Evolutionary conservation across 53 echinoderm and acorn worm species (phyloP), one percentile per base, ranked within the genome.

Genomic region (Holothuria scabra): DNA sequence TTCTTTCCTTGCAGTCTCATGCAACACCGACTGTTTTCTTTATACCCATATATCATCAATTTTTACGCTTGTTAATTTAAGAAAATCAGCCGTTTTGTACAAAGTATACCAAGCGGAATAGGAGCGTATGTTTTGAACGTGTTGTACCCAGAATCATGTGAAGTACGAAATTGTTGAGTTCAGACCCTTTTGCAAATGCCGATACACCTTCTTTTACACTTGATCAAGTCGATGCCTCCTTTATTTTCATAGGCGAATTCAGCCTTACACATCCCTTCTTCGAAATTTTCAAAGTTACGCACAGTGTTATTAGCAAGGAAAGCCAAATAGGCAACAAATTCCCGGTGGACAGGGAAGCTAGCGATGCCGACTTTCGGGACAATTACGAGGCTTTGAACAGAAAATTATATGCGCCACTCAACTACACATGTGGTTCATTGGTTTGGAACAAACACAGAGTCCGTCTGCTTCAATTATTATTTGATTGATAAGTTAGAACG

Each of bases 41-140:
- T 18, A 46, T 41, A 48, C n/a, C 44, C 14, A 72, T 72, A 44
- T 72, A 72, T 72, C 46, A 46, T 22, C 21, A 46, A 72, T 44
- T 72, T 72, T 72, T 48, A 72, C 72, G 72, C 72, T 48, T 72
- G 72, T 72, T 72, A 72, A 49, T 48, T 72, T 72, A 44, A 46
- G 72, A 34, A 72, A 72, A 35, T 72, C 72, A 72, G 72, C 28
- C 72, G 72, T 72, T 72, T 72, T 72, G 72, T 72, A 25, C 25
- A 44, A 72, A 46, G 44, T 72, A 35, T 72, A 46, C 72, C 44
- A 72, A 46, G 72, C 72, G 72, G 72, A 72, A 72, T 72, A 26
- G 72, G 46, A 72, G 46, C 72, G 44, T 72, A 72, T 72, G 72
- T 48, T 46, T 72, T 72, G 44, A 52, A 16, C 52, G 52, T 52